Evolutionary conservation across 2,888 invertebrate species (phyloP).

Genomic region (Acleris cristana): DNA sequence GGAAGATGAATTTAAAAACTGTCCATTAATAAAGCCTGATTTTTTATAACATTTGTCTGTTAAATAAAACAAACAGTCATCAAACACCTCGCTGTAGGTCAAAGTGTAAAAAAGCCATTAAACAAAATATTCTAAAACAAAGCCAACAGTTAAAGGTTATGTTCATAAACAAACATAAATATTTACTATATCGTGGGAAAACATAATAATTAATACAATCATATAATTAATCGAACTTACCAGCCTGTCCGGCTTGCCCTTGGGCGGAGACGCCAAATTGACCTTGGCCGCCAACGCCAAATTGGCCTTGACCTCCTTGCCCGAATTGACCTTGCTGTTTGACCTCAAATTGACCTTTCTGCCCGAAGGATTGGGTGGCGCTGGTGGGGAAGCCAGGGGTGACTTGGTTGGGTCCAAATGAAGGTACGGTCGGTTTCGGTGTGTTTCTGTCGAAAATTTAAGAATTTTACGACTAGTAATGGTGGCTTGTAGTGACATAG

Average conservation of each 20-base stretch:
- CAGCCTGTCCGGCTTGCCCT: constrained; percentile 26
- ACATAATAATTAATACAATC: no score
- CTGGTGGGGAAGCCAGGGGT: constrained; percentile 57
- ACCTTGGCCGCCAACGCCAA: constrained; percentile 39
- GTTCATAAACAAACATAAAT: no score
- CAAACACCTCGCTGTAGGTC: not conserved
- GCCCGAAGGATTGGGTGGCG: constrained; percentile 45
- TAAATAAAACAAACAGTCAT: not conserved
- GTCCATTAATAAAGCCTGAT: no score
- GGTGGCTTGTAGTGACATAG: no score
- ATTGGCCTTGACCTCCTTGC: constrained; percentile 52
- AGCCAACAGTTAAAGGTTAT: no score
- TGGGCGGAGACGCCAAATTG: constrained; percentile 14
- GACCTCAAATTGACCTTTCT: constrained; percentile 52
- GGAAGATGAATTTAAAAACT: no score
- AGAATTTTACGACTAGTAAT: no score
- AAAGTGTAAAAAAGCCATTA: not conserved
- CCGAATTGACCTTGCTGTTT: constrained; percentile 48
- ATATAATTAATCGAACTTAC: constrained; percentile 3
- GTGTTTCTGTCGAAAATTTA: constrained; percentile 40
- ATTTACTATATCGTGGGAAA: no score
- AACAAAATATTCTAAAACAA: not conserved
- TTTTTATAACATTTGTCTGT: no score
- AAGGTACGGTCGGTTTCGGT: constrained; percentile 51
- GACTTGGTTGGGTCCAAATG: constrained; percentile 58